Evolutionary conservation across 2,797 vertebrate genomes (phyloP).

Genomic region (Eutrigla gurnardus): DNA sequence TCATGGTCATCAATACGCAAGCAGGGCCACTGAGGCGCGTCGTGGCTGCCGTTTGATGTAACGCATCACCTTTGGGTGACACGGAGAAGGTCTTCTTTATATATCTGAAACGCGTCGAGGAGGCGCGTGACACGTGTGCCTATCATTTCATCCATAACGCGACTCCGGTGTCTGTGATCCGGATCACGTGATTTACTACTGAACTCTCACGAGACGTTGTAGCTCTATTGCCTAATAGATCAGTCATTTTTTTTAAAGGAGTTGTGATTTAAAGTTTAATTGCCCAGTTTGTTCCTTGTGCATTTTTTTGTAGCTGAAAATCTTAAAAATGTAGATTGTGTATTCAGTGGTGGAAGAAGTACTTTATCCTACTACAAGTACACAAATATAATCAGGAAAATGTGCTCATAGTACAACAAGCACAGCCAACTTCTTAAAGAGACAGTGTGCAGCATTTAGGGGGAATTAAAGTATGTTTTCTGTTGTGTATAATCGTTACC

Average conservation of each 20-base stretch:
- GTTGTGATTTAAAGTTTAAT: neutral
- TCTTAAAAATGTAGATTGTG: neutral
- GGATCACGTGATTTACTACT: neutral
- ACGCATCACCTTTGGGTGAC: conserved; percentile 67
- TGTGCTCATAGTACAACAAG: neutral
- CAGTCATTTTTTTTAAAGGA: neutral
- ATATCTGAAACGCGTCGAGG: neutral
- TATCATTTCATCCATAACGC: neutral
- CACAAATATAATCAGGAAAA: neutral
- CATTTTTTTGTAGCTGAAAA: neutral
- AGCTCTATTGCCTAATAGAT: neutral
- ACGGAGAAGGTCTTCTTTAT: conserved; percentile 47
- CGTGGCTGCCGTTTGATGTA: conserved; percentile 68
- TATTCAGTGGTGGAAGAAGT: too few relatives aligned
- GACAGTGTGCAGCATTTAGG: neutral
- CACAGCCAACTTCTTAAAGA: neutral
- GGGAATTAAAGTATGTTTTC: neutral
- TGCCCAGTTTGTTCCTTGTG: neutral
- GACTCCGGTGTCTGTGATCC: neutral
- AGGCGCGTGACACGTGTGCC: neutral
- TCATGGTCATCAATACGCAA: conserved; percentile 67
- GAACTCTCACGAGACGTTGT: neutral
- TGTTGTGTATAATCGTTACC: neutral
- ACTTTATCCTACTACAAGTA: neutral
- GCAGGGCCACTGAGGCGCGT: conserved; percentile 61